A percentile compares a stretch with the other conserved stretches of the same genome.
phyloP scores from a whole-genome alignment of 2,888 invertebrate genomes.

The Helleia helle region DNA sequence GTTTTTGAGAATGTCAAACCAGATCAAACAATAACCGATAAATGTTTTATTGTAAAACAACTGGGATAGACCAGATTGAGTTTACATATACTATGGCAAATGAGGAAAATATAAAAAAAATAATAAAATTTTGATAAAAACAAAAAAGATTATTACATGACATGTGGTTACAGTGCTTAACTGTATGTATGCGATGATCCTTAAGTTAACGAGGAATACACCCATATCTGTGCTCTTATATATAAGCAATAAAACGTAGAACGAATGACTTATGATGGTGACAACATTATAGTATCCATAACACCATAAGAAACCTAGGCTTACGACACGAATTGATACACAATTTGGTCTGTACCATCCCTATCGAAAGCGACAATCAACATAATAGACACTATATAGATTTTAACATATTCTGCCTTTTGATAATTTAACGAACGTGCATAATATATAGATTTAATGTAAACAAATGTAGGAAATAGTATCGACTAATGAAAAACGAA shows the following conservation, averaged over 20 bases:
- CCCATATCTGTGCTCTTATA: conserved; percentile 8
- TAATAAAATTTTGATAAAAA: conserved; percentile 50
- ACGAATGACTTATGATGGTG: not conserved
- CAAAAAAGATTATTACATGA: conserved; percentile 51
- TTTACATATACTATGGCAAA: conserved; percentile 30
- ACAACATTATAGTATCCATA: no score
- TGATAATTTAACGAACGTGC: conserved; percentile 1
- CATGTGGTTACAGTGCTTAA: conserved; percentile 7
- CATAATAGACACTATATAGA: no score
- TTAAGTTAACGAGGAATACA: conserved; percentile 3
- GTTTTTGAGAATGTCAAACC: conserved; percentile 69
- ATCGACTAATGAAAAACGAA: not conserved
- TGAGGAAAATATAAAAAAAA: conserved; percentile 36
- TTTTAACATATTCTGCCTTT: no score
- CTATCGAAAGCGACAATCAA: not conserved
- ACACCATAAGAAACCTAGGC: not conserved
- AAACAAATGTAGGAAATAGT: conserved; percentile 37
- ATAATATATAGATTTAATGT: conserved; percentile 41
- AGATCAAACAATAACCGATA: conserved; percentile 67
- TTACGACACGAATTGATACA: not conserved
- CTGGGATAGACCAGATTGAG: conserved; percentile 44
- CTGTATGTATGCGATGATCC: conserved; percentile 2
- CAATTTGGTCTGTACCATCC: not conserved
- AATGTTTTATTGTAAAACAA: conserved; percentile 25
- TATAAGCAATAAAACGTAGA: conserved; percentile 2